Conservation (phyloP, 2,113 vertebrate genomes). For the Psilopogon haemacephalus region DNA sequence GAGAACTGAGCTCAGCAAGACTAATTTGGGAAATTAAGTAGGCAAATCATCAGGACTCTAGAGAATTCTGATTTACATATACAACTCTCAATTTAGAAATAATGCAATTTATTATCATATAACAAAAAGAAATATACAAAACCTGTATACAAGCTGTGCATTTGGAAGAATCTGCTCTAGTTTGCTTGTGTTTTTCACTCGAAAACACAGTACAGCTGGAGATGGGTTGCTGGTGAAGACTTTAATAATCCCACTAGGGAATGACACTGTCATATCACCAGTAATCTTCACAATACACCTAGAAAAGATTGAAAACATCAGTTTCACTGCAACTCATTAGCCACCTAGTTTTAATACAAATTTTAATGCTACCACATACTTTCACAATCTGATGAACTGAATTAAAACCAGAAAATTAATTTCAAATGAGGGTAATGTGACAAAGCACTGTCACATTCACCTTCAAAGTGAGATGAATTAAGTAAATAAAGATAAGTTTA, state of each 20-base stretch:
- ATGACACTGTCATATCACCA: slow-evolving; percentile 96
- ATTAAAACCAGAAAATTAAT: slow-evolving; percentile 1
- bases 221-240: slow-evolving; percentile 91
- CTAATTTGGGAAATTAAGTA: not conserved
- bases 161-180: slow-evolving; percentile 95
- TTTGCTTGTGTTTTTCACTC: slow-evolving; percentile 89
- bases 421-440: not conserved
- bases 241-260: slow-evolving; percentile 96
- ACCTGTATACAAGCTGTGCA: slow-evolving; percentile 94
- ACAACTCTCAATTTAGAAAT: not conserved
- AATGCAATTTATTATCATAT: not conserved
- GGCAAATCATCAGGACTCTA: not conserved
- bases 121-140: not conserved
- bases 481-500: not conserved
- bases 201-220: slow-evolving; percentile 88
- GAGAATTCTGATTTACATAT: not conserved
- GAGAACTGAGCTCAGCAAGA: not conserved
- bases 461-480: not conserved
- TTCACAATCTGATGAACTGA: not conserved
- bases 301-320: slow-evolving; percentile 17
- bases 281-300: slow-evolving; percentile 98
- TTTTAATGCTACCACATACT: not conserved
- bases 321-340: slow-evolving; percentile 7
- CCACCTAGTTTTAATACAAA: not conserved
- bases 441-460: not conserved